Conservation (phyloP, 2,888 invertebrate genomes). For the Choreutis nemorana region DNA sequence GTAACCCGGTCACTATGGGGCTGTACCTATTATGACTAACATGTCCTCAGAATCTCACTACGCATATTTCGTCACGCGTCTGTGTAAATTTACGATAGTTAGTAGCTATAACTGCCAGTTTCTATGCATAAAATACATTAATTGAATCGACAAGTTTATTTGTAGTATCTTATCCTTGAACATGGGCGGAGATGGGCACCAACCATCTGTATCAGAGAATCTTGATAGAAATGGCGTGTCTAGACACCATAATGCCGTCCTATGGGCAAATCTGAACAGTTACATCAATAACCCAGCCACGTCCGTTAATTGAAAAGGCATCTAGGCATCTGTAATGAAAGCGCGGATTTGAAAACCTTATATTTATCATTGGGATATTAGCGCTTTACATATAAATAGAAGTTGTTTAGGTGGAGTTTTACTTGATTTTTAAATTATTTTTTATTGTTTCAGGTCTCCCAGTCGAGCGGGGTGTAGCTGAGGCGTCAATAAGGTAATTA, state of each 20-base stretch:
- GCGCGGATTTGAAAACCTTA: too few species aligned
- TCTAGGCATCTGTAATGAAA: conserved; percentile 1
- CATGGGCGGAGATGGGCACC: conserved; percentile 28
- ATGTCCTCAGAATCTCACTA: too few species aligned
- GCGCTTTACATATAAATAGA: too few species aligned
- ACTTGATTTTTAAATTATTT: too few species aligned
- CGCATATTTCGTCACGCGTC: too few species aligned
- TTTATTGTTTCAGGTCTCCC: conserved; percentile 30
- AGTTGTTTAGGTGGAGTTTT: too few species aligned
- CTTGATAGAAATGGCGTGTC: conserved; percentile 23
- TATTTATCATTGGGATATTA: too few species aligned
- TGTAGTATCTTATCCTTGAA: conserved; percentile 21
- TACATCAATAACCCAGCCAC: conserved; percentile 32
- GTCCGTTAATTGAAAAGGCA: conserved; percentile 27
- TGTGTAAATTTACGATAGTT: too few species aligned
- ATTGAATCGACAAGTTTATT: too few species aligned
- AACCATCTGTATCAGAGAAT: conserved; percentile 24
- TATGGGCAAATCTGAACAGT: conserved; percentile 28
- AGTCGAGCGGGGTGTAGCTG: conserved; percentile 12
- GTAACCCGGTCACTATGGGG: conserved; percentile 59
- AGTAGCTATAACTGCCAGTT: too few species aligned
- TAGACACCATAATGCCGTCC: conserved; percentile 12
- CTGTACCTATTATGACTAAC: too few species aligned
- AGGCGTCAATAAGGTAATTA: conserved; percentile 35
- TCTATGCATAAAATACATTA: too few species aligned